These are phyloP conservation scores for Nothobranchius furzeri DNA, from an alignment of 2,113 vertebrate species.

Conservation along the genomic window DNA sequence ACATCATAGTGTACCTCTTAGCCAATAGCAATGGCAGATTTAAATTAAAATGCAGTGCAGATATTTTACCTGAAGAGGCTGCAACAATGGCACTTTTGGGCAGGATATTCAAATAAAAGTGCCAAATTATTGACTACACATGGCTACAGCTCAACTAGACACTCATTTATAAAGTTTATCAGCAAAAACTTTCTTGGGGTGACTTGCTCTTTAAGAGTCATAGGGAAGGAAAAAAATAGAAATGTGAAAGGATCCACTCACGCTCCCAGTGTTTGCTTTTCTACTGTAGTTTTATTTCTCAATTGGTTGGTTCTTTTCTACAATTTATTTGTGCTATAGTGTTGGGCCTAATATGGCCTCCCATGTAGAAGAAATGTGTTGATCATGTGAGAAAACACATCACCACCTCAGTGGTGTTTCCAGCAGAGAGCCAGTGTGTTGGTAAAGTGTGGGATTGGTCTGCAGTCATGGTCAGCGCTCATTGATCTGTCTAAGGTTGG, in stretches of 20 bases:
- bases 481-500: background rate
- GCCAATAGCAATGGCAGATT: too few species aligned
- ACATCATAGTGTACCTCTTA: too few species aligned
- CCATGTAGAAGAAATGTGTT: background rate
- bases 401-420: background rate
- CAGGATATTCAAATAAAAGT: too few species aligned
- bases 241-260: background rate
- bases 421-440: background rate
- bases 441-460: slow-evolving; percentile 10
- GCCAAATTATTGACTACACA: too few species aligned
- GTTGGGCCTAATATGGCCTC: background rate
- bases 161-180: too few species aligned
- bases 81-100: too few species aligned
- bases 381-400: slow-evolving; percentile 9
- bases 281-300: background rate
- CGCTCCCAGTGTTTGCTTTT: background rate
- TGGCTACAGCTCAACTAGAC: too few species aligned
- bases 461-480: slow-evolving; percentile 17
- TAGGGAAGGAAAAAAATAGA: background rate
- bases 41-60: too few species aligned
- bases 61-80: too few species aligned
- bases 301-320: background rate
- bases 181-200: too few species aligned
- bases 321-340: background rate
- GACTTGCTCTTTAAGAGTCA: too few species aligned